Base-by-base conservation (phyloP, 2,797 vertebrate species). In the Platalea minor region DNA sequence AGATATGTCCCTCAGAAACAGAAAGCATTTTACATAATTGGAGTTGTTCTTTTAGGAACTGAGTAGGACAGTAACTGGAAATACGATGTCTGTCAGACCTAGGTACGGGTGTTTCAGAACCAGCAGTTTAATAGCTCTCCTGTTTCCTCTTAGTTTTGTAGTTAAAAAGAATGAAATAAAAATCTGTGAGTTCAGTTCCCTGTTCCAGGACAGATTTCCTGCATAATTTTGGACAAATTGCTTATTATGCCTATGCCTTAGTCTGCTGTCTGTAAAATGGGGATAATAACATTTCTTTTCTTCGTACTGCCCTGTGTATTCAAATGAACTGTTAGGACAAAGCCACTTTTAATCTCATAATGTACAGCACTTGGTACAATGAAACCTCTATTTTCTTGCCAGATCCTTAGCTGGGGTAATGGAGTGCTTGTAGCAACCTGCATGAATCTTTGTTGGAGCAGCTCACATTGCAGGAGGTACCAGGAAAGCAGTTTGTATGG, bases 401-500 rank as follows among this genome's bases (percentile, higher is more conserved):
- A 85, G 35, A 81, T 81, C 33, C 56, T 85, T 90, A 74, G 45
- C 60, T 90, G n/a, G 45, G 46, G 24, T 92, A 85, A 74, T 76
- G 86, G 41, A 56, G 29, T 57, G 50, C 78, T 54, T 95, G 74
- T 92, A 94, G 60, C 56, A 94, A 90, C 86, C 60, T 88, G 86
- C 51, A 46, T 74, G 53, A 76, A 46, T 50, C 78, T 68, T 81
- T 79, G 63, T 75, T 69, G 68, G 50, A 67, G 74, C 35, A 54
- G 69, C 64, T 92, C 45, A 77, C 39, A 6, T 81, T 84, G 82
- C 74, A 90, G 69, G 64, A 90, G 54, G 59, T 72, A 73, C 60
- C 65, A 69, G 74, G 50, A 84, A 92, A 60, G 60, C 17, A 69
- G 45, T 51, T 80, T 65, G 51, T 77, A 50, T 81, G 24, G 23